phyloP scores from a whole-genome alignment of 1,140 invertebrate species.

The Scaptomyza pallida region DNA sequence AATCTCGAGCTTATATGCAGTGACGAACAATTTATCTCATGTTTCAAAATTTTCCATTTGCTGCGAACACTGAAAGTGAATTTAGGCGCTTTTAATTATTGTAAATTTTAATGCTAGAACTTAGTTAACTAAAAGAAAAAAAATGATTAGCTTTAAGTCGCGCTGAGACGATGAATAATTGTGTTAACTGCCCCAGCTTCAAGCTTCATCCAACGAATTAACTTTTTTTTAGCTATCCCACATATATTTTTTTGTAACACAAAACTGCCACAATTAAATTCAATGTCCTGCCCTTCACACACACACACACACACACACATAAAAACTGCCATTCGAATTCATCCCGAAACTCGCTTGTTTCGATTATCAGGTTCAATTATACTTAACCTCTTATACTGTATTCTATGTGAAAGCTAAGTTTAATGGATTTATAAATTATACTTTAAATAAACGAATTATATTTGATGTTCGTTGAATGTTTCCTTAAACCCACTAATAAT shows the following conservation, averaged over 20 bases:
- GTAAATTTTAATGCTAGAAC: slow-evolving; percentile 72
- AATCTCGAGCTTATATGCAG: slow-evolving; percentile 59
- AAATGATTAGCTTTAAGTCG: slow-evolving; percentile 72
- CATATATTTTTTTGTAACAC: slow-evolving; percentile 35
- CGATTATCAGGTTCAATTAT: slow-evolving; percentile 10
- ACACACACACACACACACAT: slow-evolving; percentile 11
- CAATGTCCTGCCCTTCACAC: slow-evolving; percentile 35
- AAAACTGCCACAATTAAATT: slow-evolving; percentile 70
- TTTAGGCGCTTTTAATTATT: slow-evolving; percentile 74
- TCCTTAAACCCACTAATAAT: neutral
- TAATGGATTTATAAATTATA: slow-evolving; percentile 58
- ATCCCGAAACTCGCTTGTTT: slow-evolving; percentile 19
- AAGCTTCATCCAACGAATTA: slow-evolving; percentile 34
- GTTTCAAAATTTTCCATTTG: slow-evolving; percentile 76
- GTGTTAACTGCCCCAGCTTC: slow-evolving; percentile 46
- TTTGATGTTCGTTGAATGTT: slow-evolving; percentile 44
- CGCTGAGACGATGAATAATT: slow-evolving; percentile 43
- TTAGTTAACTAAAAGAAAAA: slow-evolving; percentile 75
- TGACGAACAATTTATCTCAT: slow-evolving; percentile 75
- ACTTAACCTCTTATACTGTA: no score
- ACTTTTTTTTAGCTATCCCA: slow-evolving; percentile 2
- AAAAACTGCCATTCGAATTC: slow-evolving; percentile 60
- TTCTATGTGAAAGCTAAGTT: slow-evolving; percentile 70
- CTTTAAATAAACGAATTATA: slow-evolving; percentile 72
- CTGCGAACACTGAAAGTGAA: slow-evolving; percentile 70